These are phyloP conservation scores for Periphyllus acericola DNA, from an alignment of 2,888 invertebrate genomes.

Conservation along the genomic window DNA sequence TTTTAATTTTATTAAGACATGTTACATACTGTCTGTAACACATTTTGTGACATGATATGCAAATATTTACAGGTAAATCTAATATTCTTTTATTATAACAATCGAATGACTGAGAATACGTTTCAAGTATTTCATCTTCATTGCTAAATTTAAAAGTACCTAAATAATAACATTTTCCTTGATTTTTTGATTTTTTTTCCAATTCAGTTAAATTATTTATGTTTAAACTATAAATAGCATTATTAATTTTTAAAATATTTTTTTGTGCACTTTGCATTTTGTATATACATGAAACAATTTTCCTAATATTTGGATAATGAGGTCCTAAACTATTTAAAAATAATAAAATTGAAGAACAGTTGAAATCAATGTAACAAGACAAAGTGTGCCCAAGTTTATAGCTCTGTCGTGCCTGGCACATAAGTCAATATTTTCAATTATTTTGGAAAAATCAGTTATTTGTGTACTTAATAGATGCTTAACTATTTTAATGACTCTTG, in stretches of 20 bases:
- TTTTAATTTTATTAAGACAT: background rate
- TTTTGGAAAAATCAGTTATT: background rate
- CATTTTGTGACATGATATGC: background rate
- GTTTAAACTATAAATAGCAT: conserved; percentile 14
- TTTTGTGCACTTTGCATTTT: conserved; percentile 2
- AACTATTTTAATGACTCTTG: background rate
- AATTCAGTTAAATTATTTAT: conserved; percentile 9
- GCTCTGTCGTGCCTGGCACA: background rate
- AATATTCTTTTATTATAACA: background rate
- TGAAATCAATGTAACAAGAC: background rate
- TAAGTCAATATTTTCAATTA: background rate
- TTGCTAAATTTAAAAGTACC: background rate
- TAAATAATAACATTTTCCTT: background rate
- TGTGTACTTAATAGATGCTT: background rate
- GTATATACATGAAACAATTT: conserved; percentile 6
- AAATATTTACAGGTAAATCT: background rate
- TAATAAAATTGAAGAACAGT: conserved; percentile 3
- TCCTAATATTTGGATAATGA: background rate
- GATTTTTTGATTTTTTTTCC: background rate
- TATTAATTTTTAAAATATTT: background rate
- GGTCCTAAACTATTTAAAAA: background rate
- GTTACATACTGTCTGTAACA: background rate
- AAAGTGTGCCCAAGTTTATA: background rate
- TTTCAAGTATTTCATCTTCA: background rate
- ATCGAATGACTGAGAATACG: background rate